Conservation (phyloP, 2,888 invertebrate genomes). For the Tyria jacobaeae region DNA sequence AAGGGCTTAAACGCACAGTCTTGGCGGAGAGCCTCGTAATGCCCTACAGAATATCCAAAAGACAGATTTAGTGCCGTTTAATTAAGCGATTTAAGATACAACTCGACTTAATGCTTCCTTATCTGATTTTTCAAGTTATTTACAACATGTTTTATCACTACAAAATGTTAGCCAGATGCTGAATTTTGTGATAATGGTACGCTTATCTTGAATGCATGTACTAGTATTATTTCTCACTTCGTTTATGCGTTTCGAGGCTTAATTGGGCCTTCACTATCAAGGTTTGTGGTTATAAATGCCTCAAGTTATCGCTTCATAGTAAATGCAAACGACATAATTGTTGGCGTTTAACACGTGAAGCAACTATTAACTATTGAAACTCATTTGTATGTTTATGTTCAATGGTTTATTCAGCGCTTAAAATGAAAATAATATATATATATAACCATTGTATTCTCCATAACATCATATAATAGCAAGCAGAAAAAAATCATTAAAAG, state of each 20-base stretch:
- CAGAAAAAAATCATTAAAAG: background rate
- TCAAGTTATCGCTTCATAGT: constrained; percentile 4
- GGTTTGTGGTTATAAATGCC: constrained; percentile 10
- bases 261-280: constrained; percentile 11
- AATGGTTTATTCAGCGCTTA: background rate
- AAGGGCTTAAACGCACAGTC: constrained; percentile 73
- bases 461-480: background rate
- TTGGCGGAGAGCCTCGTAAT: constrained; percentile 72
- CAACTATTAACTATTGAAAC: background rate
- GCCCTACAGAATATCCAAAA: constrained; percentile 71
- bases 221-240: constrained; percentile 12
- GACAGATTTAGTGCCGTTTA: constrained; percentile 82
- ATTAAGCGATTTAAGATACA: constrained; percentile 79
- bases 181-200: constrained; percentile 42
- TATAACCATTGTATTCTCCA: too few relatives aligned
- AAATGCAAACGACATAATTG: constrained; percentile 13
- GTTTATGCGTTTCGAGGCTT: constrained; percentile 1
- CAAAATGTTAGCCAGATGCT: constrained; percentile 43
- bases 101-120: constrained; percentile 60
- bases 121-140: constrained; percentile 76
- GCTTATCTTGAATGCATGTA: constrained; percentile 24
- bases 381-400: background rate
- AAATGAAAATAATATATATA: background rate
- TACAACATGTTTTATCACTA: constrained; percentile 55
- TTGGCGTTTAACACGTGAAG: background rate